phyloP scores from a whole-genome alignment of 2,113 vertebrate genomes.

The Capreolus pygargus region DNA sequence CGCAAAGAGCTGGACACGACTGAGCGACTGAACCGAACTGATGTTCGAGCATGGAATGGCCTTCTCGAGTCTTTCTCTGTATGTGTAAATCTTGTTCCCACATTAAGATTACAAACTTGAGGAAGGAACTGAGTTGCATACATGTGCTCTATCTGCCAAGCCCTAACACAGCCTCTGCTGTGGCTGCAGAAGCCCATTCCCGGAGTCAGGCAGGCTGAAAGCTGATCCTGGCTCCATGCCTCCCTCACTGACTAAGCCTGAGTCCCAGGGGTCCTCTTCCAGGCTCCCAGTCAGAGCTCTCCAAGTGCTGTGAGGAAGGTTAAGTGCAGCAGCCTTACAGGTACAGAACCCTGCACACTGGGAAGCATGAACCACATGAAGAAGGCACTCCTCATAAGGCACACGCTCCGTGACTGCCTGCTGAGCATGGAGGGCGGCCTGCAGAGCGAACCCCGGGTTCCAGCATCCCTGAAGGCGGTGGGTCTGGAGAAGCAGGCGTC shows the following conservation, averaged over 20 bases:
- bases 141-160: fast-evolving
- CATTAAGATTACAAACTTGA: background rate
- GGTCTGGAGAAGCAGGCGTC: background rate
- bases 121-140: background rate
- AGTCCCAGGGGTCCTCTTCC: background rate
- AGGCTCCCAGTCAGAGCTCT: background rate
- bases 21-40: no score
- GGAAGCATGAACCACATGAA: fast-evolving
- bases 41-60: background rate
- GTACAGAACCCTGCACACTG: fast-evolving
- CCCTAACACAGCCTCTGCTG: fast-evolving
- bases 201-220: background rate
- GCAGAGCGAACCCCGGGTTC: background rate
- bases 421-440: fast-evolving
- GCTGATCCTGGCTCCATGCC: background rate
- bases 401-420: fast-evolving
- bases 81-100: background rate
- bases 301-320: background rate
- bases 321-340: background rate
- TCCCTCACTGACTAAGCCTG: background rate
- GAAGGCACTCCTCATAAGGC: background rate
- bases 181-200: background rate
- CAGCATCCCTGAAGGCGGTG: background rate
- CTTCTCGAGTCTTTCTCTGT: background rate
- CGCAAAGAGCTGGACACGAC: no score